Base-by-base conservation (phyloP, 2,797 vertebrate species). In the Delichon dasypus region DNA sequence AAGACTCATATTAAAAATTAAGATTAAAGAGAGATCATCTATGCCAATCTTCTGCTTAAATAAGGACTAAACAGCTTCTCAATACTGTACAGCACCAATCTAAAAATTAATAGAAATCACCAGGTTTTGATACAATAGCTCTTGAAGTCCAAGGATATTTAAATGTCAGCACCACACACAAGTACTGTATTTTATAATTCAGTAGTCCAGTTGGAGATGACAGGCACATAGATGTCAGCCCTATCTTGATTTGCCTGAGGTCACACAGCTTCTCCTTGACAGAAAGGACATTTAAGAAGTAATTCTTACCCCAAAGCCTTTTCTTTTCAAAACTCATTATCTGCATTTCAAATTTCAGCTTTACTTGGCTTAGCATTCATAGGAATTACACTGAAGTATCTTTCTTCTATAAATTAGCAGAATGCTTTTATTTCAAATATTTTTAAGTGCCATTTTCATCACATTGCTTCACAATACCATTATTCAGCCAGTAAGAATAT, bases 101-200 rank as follows among this genome's bases (percentile, higher is more conserved):
- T n/a, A 77, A 34, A 48, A 57, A 70, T 42, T 44, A 83, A 42
- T 4, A 67, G 14, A 89, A 91, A 57, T 71, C 32, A 71, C 2
- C 2, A 74, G 3, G 1, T 55, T 34, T 62, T 64, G n/a, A 16
- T 40, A 17, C 7, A 70, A 13, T 34, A 51, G 21, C 2, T 67
- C 42, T 26, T 61, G 48, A 79, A 38, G 7, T 57, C 50, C 80
- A n/a, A 88, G 71, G 26, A 65, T 7, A 6, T 11, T 66, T 58
- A 48, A 7, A n/a, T 67, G 44, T 10, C 40, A 57, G 30, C 10
- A 44, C n/a, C 11, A 42, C 12, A 48, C 17, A 9, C 0, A 0
- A 61, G 10, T 61, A 60, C 32, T 88, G 7, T 18, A 22, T 25
- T 81, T 75, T 53, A 12, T 58, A 4, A 40, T 73, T 73, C 54